phyloP scores from a whole-genome alignment of 2,888 invertebrate species.

The Horisme vitalbata region DNA sequence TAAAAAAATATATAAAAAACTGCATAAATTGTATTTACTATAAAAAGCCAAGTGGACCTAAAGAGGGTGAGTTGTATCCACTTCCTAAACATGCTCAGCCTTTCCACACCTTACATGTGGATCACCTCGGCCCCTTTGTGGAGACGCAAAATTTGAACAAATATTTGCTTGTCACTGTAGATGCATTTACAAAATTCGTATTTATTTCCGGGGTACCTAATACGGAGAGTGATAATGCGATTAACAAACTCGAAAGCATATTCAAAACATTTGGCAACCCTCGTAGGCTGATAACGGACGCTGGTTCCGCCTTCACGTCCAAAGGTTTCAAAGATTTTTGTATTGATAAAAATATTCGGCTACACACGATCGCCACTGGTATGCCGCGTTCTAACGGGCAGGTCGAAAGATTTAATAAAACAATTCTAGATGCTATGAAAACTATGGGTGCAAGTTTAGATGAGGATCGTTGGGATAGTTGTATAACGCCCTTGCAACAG shows the following conservation, averaged over 20 bases:
- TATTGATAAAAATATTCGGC: conserved; percentile 21
- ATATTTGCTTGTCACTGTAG: conserved; percentile 38
- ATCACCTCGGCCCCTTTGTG: conserved; percentile 40
- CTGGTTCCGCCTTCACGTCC: conserved; percentile 27
- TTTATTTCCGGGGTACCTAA: conserved; percentile 35
- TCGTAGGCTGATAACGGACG: conserved; percentile 25
- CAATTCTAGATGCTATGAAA: conserved; percentile 37
- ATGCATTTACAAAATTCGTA: conserved; percentile 33
- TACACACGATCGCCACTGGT: conserved; percentile 27
- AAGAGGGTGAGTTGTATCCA: neutral
- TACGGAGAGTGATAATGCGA: conserved; percentile 8
- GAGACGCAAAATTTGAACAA: neutral
- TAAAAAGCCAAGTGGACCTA: neutral
- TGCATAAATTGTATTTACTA: conserved; percentile 3
- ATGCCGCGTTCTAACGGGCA: conserved; percentile 40
- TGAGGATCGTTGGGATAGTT: conserved; percentile 41
- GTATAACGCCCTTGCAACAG: conserved; percentile 37
- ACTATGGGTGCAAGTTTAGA: conserved; percentile 30
- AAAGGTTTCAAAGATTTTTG: conserved; percentile 16
- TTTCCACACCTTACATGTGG: conserved; percentile 35
- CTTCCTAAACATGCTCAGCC: conserved; percentile 24
- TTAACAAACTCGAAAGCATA: conserved; percentile 23
- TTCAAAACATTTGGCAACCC: conserved; percentile 28
- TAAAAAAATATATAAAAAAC: conserved; percentile 2
- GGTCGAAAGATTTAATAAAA: conserved; percentile 13